Evolutionary conservation across 64 coral and sea anemone genomes (phyloP).

Genomic region (Stylophora pistillata): DNA sequence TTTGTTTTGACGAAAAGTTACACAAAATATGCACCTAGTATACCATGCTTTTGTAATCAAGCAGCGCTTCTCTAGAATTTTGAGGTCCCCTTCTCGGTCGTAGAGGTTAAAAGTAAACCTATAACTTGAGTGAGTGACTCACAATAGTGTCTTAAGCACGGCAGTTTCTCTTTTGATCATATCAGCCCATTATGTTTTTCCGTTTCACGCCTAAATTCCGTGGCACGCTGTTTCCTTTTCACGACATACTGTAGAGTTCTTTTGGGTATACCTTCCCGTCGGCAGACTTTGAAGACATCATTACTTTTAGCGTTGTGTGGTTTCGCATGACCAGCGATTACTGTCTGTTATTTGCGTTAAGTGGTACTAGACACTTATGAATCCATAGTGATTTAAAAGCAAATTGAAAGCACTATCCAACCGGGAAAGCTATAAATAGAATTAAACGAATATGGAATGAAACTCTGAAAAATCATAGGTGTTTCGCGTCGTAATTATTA

Average conservation of each 20-base stretch:
- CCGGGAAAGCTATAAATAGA: neutral
- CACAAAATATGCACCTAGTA: too few relatives aligned
- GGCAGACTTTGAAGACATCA: neutral
- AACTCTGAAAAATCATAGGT: neutral
- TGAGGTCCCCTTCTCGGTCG: too few relatives aligned
- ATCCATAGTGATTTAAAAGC: neutral
- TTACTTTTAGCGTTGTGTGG: neutral
- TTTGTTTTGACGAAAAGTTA: too few relatives aligned
- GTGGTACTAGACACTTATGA: neutral
- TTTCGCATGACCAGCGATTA: neutral
- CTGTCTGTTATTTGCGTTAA: neutral
- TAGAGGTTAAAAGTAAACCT: neutral
- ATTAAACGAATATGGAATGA: neutral
- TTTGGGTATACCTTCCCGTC: neutral
- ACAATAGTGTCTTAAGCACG: neutral
- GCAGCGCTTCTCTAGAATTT: too few relatives aligned
- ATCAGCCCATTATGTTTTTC: neutral
- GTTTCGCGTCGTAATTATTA: too few relatives aligned
- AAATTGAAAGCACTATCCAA: neutral
- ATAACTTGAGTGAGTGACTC: conserved; percentile 2
- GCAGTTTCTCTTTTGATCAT: too few relatives aligned
- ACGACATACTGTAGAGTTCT: neutral
- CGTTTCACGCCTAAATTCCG: neutral
- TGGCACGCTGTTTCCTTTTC: neutral
- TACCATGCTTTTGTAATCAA: too few relatives aligned